phyloP scores from a whole-genome alignment of 2,113 vertebrate species.

The Morone chrysops region DNA sequence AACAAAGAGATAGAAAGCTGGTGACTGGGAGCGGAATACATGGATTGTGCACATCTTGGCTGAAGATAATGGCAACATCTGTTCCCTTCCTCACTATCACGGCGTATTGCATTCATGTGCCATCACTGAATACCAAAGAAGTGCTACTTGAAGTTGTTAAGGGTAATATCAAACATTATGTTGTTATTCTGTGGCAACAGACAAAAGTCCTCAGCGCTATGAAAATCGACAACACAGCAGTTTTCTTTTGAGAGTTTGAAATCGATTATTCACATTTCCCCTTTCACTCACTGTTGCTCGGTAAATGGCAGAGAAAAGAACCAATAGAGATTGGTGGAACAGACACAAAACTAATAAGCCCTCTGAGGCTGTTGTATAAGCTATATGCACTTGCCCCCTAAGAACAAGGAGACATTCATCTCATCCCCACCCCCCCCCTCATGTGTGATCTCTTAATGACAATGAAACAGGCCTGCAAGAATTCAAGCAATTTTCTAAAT shows the following conservation, averaged over 20 bases:
- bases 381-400: slow-evolving; percentile 46
- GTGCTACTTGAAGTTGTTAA: slow-evolving; percentile 1
- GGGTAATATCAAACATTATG: slow-evolving; percentile 22
- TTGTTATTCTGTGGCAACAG: not conserved
- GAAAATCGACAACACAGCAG: not conserved
- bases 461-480: slow-evolving; percentile 77
- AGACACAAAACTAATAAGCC: slow-evolving; percentile 60
- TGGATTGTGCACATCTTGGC: slow-evolving; percentile 54
- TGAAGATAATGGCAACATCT: slow-evolving; percentile 58
- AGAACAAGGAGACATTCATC: slow-evolving; percentile 65
- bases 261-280: slow-evolving; percentile 33
- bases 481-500: slow-evolving; percentile 84
- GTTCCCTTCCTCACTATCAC: slow-evolving; percentile 15
- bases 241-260: slow-evolving; percentile 43
- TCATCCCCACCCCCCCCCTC: slow-evolving; percentile 44
- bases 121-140: slow-evolving; percentile 5
- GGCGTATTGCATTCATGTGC: not conserved
- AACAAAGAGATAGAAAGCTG: slow-evolving; percentile 30
- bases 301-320: slow-evolving; percentile 32
- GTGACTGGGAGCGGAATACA: slow-evolving; percentile 21
- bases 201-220: slow-evolving; percentile 8
- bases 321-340: slow-evolving; percentile 38
- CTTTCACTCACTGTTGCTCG: slow-evolving; percentile 11
- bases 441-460: slow-evolving; percentile 79
- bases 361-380: slow-evolving; percentile 44